Evolutionary conservation across 1,140 invertebrate species (phyloP).

Genomic region (Nymphalis io): DNA sequence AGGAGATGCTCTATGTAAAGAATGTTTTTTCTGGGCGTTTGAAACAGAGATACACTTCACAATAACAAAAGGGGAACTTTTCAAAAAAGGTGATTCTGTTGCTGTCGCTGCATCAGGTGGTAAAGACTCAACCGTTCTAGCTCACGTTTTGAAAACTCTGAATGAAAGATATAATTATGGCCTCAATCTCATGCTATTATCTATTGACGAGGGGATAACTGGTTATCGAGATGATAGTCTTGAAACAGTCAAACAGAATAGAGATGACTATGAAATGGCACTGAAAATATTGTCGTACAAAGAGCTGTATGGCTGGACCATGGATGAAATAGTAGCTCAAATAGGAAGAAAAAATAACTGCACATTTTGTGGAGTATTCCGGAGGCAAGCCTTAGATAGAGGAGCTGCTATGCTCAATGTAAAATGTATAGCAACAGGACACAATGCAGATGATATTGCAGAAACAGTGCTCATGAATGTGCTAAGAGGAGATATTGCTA

Average conservation of each 20-base stretch:
- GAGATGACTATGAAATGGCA: conserved; percentile 95
- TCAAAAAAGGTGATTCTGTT: conserved; percentile 92
- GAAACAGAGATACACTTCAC: conserved; percentile 98
- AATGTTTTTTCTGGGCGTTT: conserved; percentile 97
- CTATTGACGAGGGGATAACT: conserved; percentile 99
- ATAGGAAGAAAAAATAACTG: conserved; percentile 99
- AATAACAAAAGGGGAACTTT: conserved; percentile 92
- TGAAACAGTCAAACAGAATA: conserved; percentile 97
- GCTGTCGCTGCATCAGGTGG: conserved; percentile 98
- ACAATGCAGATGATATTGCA: conserved; percentile 99
- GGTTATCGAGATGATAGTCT: conserved; percentile 99
- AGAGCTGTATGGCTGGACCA: conserved; percentile 99
- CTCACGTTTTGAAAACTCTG: conserved; percentile 93
- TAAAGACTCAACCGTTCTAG: conserved; percentile 99
- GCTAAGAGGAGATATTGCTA: conserved; percentile 96
- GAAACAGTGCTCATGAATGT: conserved; percentile 99
- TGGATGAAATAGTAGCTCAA: conserved; percentile 98
- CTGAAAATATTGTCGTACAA: conserved; percentile 98
- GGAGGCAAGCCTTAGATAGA: conserved; percentile 96
- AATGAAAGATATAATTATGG: conserved; percentile 97
- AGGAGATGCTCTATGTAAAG: conserved; percentile 95
- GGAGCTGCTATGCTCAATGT: conserved; percentile 94
- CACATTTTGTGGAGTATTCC: conserved; percentile 98
- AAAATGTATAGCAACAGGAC: conserved; percentile 97
- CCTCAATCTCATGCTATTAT: conserved; percentile 94